Evolutionary conservation across 2,113 vertebrate species (phyloP).

Genomic region (Phylloscopus trochilus): DNA sequence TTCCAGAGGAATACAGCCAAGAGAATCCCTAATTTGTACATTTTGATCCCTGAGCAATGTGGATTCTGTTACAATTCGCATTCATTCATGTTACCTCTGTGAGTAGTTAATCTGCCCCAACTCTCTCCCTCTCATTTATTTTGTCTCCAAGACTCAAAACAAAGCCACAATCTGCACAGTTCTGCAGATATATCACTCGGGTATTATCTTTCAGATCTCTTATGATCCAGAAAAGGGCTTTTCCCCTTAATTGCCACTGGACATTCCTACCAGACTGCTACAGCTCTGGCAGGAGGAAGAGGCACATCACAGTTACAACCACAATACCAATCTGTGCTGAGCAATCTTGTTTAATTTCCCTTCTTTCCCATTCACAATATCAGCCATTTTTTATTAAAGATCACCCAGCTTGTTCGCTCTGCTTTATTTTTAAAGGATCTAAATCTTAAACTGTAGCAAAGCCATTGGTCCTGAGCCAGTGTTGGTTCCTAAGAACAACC

Average conservation of each 20-base stretch:
- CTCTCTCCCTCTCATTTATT: neutral
- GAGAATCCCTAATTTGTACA: neutral
- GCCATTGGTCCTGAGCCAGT: neutral
- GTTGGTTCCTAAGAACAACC: neutral
- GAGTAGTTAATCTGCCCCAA: neutral
- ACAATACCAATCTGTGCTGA: neutral
- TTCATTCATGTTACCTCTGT: neutral
- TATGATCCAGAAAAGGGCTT: neutral
- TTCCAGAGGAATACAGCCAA: neutral
- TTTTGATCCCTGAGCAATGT: neutral
- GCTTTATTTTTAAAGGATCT: neutral
- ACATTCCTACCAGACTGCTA: neutral
- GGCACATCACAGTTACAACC: neutral
- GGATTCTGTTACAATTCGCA: neutral
- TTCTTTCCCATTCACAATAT: neutral
- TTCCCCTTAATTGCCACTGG: neutral
- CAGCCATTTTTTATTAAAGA: neutral
- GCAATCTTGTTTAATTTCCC: neutral
- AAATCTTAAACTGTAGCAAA: neutral
- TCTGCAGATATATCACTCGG: neutral
- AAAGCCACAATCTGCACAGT: neutral
- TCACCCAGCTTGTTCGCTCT: neutral
- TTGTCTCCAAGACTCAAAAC: neutral
- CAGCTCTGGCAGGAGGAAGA: neutral
- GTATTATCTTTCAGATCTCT: neutral